A percentile compares a stretch with the other conserved stretches of the same genome.
These are phyloP conservation scores for Punctoribates punctum DNA, from an alignment of 2,888 invertebrate genomes.

Conservation along the genomic window DNA sequence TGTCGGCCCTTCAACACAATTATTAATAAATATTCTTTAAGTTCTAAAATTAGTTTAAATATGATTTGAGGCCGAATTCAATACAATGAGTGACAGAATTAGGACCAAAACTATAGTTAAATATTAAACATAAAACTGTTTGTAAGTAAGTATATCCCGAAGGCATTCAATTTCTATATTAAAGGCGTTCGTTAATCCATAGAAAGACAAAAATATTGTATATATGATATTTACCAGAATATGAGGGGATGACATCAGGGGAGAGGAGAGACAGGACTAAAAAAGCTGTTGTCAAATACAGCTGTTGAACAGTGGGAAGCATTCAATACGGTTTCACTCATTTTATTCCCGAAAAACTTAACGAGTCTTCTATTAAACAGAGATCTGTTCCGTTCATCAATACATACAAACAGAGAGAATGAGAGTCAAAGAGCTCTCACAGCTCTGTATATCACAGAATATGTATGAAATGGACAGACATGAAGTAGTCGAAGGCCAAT, in stretches of 20 bases:
- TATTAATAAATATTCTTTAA: too few species aligned
- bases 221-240: background rate
- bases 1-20: too few species aligned
- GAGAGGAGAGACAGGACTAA: background rate
- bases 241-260: background rate
- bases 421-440: background rate
- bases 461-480: constrained; percentile 34
- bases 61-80: too few species aligned
- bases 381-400: background rate
- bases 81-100: too few species aligned
- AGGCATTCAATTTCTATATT: too few species aligned
- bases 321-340: constrained; percentile 19
- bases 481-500: constrained; percentile 30
- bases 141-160: too few species aligned
- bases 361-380: constrained; percentile 16
- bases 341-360: constrained; percentile 4
- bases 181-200: background rate
- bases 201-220: background rate
- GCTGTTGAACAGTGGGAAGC: constrained; percentile 33
- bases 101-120: too few species aligned
- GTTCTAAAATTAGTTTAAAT: too few species aligned
- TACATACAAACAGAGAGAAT: background rate
- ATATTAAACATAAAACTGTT: too few species aligned
- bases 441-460: background rate
- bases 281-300: constrained; percentile 29